Evolutionary conservation across 2,888 invertebrate genomes (phyloP), one percentile per base, ranked within the genome.

Genomic region (Hyppa rectilinea): DNA sequence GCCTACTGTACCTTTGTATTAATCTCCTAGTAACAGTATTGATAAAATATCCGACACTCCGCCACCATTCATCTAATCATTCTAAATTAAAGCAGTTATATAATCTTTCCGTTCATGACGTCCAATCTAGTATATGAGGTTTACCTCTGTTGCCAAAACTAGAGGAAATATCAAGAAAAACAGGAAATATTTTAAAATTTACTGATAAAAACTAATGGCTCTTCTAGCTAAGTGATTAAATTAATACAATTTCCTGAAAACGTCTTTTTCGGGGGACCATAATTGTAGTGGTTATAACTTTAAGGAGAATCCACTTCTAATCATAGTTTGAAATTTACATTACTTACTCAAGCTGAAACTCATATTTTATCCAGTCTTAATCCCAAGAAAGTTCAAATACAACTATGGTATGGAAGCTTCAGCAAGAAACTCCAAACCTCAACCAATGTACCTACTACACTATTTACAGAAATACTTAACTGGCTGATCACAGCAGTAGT

Each of bases 11-110:
- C n/a, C n/a, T n/a, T 17, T n/a, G 6, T 34, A n/a, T 26, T 52
- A 23, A 49, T 45, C n/a, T 31, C 36, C 29, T 38, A 38, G 49
- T 69, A 17, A 72, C 26, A 9, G 26, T 61, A 40, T 61, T 50
- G 29, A 73, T 73, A 50, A 43, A 43, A 71, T 40, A 17, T n/a
- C 12, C 26, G 7, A 14, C 0, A n/a, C n/a, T 9, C n/a, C 43
- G 1, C 4, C 23, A 36, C 14, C 10, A 69, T 70, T 72, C 40
- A 20, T 49, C 38, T 36, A 12, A 6, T n/a, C 10, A 2, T 4
- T 10, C 17, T 10, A 34, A 52, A 31, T 29, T 5, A n/a, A 29
- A 52, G 9, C n/a, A 29, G 40, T 23, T 9, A 23, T 14, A 12
- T 2, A 43, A 43, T 34, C 2, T 26, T 40, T 50, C 2, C 23